Conservation (phyloP, 2,888 invertebrate genomes). For the Athrips mouffetella region DNA sequence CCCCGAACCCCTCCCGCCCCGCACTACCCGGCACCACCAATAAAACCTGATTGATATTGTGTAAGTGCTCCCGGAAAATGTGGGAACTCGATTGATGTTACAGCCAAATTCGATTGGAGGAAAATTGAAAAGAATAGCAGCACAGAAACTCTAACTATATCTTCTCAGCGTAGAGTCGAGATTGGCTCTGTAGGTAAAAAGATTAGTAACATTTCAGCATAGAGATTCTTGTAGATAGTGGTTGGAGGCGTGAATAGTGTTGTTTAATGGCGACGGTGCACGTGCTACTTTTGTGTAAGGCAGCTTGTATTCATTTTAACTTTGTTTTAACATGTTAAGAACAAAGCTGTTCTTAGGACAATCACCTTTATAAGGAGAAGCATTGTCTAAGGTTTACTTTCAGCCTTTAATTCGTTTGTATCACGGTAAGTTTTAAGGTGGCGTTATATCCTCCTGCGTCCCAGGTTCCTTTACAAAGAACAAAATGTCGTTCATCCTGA, state of each 20-base stretch:
- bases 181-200: conserved; percentile 24
- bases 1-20: conserved; percentile 49
- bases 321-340: conserved; percentile 8
- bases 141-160: conserved; percentile 43
- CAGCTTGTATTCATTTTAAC: conserved; percentile 20
- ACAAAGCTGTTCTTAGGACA: too few species aligned
- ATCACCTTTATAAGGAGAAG: too few species aligned
- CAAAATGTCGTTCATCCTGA: too few species aligned
- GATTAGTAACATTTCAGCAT: conserved; percentile 40
- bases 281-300: conserved; percentile 33
- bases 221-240: conserved; percentile 52
- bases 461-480: too few species aligned
- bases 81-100: conserved; percentile 78
- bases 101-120: conserved; percentile 76
- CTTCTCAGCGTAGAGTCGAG: conserved; percentile 35
- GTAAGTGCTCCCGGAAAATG: conserved; percentile 78
- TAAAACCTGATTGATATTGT: conserved; percentile 79
- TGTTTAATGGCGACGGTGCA: conserved; percentile 55
- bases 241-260: conserved; percentile 71
- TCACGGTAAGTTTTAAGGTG: too few species aligned
- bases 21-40: conserved; percentile 71
- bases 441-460: too few species aligned
- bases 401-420: too few species aligned
- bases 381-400: too few species aligned
- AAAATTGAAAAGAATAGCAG: conserved; percentile 71